Base-by-base conservation (phyloP, 2,888 invertebrate species). In the Plebejus anna region DNA sequence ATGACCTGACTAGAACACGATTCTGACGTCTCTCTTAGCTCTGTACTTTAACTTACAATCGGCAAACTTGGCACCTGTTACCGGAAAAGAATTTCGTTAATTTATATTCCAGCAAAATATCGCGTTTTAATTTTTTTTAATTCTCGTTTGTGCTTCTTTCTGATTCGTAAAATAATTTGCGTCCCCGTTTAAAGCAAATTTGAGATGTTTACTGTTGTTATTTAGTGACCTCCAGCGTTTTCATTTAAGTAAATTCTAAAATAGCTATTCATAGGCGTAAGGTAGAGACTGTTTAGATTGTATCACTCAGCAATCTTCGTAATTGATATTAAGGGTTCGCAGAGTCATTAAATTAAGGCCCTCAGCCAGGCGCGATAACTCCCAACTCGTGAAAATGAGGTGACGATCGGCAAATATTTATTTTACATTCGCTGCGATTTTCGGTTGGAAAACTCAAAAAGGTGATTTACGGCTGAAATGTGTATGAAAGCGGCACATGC, bases 401-500 rank as follows among this genome's bases (percentile, higher is more conserved):
- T 36, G 66, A 66, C 32, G 66, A 66, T 66, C 66, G 32, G 32
- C 66, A 66, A 66, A 66, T 66, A 36, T 66, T 66, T 66, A 5
- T 6, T 36, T 36, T 66, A 66, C 28, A 66, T 36, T 32, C 16
- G 66, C 32, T 36, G 66, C 32, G 66, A 66, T 66, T 66, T 36
- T 66, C 28, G 28, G 28, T 36, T 13, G 11, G 22, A 9, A n/a
- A 11, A 11, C 47, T 72, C 72, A 47, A 72, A 72, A 72, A 42
- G 32, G 66, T 32, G 66, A 66, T 66, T 66, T 36, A 66, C 32
- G 71, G 22, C 22, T 6, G 71, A 22, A 71, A 42, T 42, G 38
- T 85, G 84, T 88, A 84, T 86, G 85, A 89, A 89, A 90, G 89
- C 85, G 87, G 88, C 89, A 89, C 89, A 90, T 89, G 90, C 90